Conservation (phyloP, 30 jellyfish, hydroid and myxozoan genomes). For the Cassiopea xamachana region DNA sequence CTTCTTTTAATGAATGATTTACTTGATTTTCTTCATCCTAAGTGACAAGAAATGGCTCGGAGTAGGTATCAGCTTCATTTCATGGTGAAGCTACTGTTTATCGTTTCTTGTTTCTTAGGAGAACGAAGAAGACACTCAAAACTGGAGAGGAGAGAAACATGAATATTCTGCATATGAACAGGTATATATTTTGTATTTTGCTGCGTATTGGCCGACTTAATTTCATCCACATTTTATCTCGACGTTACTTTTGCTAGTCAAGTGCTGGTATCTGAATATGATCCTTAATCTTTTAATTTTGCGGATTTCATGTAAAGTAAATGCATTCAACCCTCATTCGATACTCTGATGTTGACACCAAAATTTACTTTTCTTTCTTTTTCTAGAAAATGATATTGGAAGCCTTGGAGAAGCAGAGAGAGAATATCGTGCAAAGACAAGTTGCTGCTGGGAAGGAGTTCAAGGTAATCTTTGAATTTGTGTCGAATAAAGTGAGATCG, state of each 20-base stretch:
- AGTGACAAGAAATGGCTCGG: background rate
- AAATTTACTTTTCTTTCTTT: background rate
- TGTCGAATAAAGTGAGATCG: background rate
- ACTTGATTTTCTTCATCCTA: background rate
- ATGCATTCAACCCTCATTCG: too few relatives aligned
- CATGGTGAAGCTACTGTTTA: too few relatives aligned
- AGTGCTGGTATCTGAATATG: too few relatives aligned
- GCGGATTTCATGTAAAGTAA: too few relatives aligned
- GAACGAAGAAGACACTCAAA: conserved; percentile 22
- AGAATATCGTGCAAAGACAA: conserved; percentile 79
- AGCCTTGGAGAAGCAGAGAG: conserved; percentile 79
- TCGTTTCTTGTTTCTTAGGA: too few relatives aligned
- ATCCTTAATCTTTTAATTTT: too few relatives aligned
- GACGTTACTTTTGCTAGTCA: too few relatives aligned
- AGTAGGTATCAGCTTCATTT: background rate
- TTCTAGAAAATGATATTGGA: conserved; percentile 79
- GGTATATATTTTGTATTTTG: conserved; percentile 22
- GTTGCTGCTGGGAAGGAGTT: conserved; percentile 92
- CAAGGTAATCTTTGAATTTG: conserved; percentile 36
- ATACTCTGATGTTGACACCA: background rate
- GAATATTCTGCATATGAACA: conserved; percentile 82
- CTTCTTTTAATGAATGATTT: background rate
- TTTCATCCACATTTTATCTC: too few relatives aligned
- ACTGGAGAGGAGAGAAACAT: conserved; percentile 72
- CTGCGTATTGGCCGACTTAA: background rate